Evolutionary conservation across 2,797 vertebrate species (phyloP), one percentile per base, ranked within the genome.

Genomic region (Pteronotus mesoamericanus): DNA sequence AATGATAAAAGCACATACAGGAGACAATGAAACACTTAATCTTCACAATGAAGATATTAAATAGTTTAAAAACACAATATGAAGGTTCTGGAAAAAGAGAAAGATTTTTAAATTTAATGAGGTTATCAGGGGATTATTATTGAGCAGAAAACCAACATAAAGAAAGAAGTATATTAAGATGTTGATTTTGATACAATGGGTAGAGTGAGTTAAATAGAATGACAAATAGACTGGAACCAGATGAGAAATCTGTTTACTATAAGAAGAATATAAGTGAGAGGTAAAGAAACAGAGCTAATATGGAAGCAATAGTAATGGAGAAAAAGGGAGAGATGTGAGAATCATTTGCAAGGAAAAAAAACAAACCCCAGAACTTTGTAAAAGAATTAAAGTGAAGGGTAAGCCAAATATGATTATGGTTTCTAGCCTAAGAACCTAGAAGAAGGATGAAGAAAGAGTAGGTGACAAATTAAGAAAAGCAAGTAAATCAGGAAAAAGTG

Each of bases 71-170:
- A 48, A 39, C 19, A 94, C 22, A 94, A 66, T 24, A 71, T 61
- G 42, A 8, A 96, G 66, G 37, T 55, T 83, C 29, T 61, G 96
- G 42, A 96, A 87, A 86, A 64, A 69, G 34, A 97, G 44, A 34
- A 93, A 89, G 5, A 93, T 83, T 48, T 57, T 34, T 92, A 18
- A 78, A 88, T 92, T 89, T 85, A 94, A 64, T 51, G 22, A 78
- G 22, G 53, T 57, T 51, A 94, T 4, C 19, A 57, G 7, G 42
- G 8, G 15, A 68, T 78, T 78, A 87, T 75, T 84, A 93, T 0
- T 78, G 22, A 77, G 3, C 39, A 90, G 21, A 51, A 95, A 48
- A 53, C 5, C 21, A 85, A 94, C 14, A 91, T 53, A 89, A 95
- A 95, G 46, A 84, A 86, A 55, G 19, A 90, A 75, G 15, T 29